Percentiles rank a stretch among this genome's conserved stretches.
These are phyloP conservation scores for Panzeria rudis DNA, from an alignment of 2,888 invertebrate genomes.

Conservation along the genomic window DNA sequence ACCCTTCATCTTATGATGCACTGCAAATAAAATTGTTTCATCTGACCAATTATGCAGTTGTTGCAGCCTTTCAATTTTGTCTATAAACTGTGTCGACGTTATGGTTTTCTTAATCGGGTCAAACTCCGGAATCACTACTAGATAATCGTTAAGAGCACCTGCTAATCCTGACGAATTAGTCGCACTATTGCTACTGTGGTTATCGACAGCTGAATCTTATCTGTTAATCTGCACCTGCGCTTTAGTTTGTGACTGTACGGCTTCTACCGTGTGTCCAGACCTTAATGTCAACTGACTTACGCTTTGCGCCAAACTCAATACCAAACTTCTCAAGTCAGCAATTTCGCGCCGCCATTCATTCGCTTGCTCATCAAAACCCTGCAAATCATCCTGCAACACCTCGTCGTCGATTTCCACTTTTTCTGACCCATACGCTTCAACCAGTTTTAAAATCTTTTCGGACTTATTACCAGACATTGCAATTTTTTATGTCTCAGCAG, in stretches of 20 bases:
- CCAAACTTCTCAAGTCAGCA: background rate
- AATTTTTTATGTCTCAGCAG: slow-evolving; percentile 3
- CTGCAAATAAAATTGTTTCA: slow-evolving; percentile 28
- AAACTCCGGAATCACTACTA: slow-evolving; percentile 9
- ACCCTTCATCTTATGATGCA: slow-evolving; percentile 10
- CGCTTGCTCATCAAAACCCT: background rate
- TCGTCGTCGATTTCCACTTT: background rate
- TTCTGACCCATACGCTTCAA: background rate
- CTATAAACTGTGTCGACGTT: slow-evolving; percentile 34
- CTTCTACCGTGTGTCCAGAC: background rate
- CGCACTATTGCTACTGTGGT: no score
- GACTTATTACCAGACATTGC: background rate
- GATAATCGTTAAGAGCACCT: slow-evolving; percentile 7
- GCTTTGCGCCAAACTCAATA: background rate
- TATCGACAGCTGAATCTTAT: background rate
- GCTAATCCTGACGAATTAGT: background rate
- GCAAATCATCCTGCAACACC: background rate
- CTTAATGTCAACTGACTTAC: background rate
- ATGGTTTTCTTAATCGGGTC: slow-evolving; percentile 24
- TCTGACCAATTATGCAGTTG: slow-evolving; percentile 12
- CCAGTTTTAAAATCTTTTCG: slow-evolving; percentile 1
- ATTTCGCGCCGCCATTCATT: background rate
- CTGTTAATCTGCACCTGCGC: background rate
- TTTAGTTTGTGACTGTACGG: background rate
- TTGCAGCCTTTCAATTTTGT: slow-evolving; percentile 31